Evolutionary conservation across 2,888 invertebrate species (phyloP).

Genomic region (Tenthredo scrophulariae): DNA sequence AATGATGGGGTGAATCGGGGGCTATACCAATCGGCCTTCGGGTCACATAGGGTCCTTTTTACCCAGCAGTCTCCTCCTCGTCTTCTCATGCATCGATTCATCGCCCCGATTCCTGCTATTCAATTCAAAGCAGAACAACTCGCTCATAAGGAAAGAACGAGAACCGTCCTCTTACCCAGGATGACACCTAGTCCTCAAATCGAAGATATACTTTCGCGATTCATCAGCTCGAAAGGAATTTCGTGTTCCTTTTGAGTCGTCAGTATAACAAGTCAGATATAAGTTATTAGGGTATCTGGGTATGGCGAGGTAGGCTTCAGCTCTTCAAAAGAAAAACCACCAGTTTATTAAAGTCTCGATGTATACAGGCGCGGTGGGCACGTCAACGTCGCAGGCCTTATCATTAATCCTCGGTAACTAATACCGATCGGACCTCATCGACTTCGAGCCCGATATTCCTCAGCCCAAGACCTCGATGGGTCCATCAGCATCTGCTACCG

Average conservation of each 20-base stretch:
- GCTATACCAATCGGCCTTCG: conserved; percentile 23
- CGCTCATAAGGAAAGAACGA: neutral
- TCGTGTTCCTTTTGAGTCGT: conserved; percentile 32
- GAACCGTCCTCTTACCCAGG: neutral
- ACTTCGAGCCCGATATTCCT: neutral
- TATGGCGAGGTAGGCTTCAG: neutral
- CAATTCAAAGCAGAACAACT: neutral
- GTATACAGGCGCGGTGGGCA: conserved; percentile 65
- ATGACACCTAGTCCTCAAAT: neutral
- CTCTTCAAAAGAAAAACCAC: neutral
- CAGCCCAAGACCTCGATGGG: neutral
- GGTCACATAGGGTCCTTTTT: conserved; percentile 33
- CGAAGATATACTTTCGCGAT: conserved; percentile 9
- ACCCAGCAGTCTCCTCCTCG: neutral
- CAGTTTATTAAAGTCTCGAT: conserved; percentile 13
- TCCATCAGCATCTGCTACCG: conserved; percentile 49
- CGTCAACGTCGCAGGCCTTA: conserved; percentile 75
- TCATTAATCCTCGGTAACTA: conserved; percentile 73
- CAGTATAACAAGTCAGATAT: conserved; percentile 21
- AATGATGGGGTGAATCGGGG: conserved; percentile 14
- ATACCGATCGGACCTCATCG: conserved; percentile 69
- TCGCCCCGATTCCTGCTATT: neutral
- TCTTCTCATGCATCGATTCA: conserved; percentile 30
- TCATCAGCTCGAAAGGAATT: conserved; percentile 44
- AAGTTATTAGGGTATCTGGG: conserved; percentile 50